These are phyloP conservation scores for Lampris megalopsis DNA, from an alignment of 2,113 vertebrate species.

Conservation along the genomic window DNA sequence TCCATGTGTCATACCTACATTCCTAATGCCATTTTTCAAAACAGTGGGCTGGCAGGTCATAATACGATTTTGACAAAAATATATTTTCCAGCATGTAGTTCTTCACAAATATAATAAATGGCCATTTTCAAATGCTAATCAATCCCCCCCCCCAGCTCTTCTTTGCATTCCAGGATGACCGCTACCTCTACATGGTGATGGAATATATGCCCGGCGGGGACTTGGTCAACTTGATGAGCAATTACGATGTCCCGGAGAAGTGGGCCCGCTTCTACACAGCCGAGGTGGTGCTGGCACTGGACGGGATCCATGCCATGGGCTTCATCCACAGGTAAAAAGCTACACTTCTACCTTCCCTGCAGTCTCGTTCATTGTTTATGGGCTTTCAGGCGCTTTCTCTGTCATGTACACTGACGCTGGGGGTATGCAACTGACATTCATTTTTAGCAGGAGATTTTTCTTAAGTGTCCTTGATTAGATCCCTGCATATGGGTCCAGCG, in stretches of 20 bases:
- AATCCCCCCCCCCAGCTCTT: constrained; percentile 85
- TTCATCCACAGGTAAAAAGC: constrained; percentile 94
- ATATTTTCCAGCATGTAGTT: no score
- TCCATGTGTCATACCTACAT: no score
- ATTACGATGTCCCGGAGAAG: constrained; percentile 98
- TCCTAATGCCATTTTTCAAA: no score
- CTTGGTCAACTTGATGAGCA: constrained; percentile 98
- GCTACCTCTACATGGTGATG: constrained; percentile 99
- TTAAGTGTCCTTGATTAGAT: no score
- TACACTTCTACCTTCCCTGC: not conserved
- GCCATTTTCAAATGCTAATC: no score
- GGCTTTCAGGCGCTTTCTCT: not conserved
- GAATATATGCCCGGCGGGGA: constrained; percentile 99
- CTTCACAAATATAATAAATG: no score
- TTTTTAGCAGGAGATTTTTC: no score
- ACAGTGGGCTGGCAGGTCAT: no score
- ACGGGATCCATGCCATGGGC: constrained; percentile 98
- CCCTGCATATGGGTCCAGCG: not conserved
- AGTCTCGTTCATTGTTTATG: not conserved
- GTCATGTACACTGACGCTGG: no score
- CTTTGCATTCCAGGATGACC: constrained; percentile 98
- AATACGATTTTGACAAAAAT: no score
- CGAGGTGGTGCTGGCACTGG: constrained; percentile 96
- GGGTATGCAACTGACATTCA: no score
- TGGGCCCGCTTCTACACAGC: constrained; percentile 99